These are phyloP conservation scores for Cheilosia variabilis DNA, from an alignment of 2,888 invertebrate genomes.

Conservation along the genomic window DNA sequence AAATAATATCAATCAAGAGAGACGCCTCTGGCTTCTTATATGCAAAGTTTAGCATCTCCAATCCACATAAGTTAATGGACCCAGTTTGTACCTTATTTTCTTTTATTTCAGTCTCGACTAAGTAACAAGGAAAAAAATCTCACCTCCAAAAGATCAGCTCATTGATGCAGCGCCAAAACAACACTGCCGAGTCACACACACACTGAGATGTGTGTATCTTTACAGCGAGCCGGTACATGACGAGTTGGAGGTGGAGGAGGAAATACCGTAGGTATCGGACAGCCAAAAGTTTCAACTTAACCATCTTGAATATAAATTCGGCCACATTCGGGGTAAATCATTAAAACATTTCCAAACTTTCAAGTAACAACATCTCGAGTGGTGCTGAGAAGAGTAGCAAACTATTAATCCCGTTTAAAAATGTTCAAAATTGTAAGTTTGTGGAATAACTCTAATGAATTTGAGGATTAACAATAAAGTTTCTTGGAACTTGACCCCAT, in stretches of 20 bases:
- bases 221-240: slow-evolving; percentile 9
- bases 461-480: slow-evolving; percentile 34
- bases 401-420: slow-evolving; percentile 76
- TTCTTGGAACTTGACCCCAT: slow-evolving; percentile 15
- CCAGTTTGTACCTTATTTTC: slow-evolving; percentile 27
- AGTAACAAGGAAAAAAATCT: slow-evolving; percentile 52
- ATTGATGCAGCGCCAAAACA: slow-evolving; percentile 40
- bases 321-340: slow-evolving; percentile 49
- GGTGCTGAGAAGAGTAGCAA: slow-evolving; percentile 19
- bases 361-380: slow-evolving; percentile 64
- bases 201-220: background rate
- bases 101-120: slow-evolving; percentile 21
- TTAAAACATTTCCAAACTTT: slow-evolving; percentile 62
- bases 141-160: slow-evolving; percentile 46
- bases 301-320: slow-evolving; percentile 67
- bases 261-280: slow-evolving; percentile 41
- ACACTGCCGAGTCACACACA: slow-evolving; percentile 14
- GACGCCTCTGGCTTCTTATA: slow-evolving; percentile 15
- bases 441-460: slow-evolving; percentile 4
- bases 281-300: slow-evolving; percentile 13
- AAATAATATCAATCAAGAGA: slow-evolving; percentile 28
- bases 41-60: slow-evolving; percentile 36
- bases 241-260: slow-evolving; percentile 3
- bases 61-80: slow-evolving; percentile 40
- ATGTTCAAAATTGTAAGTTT: slow-evolving; percentile 77